Evolutionary conservation across 35 echinoderm and acorn worm genomes (phyloP), one percentile per base, ranked within the genome.

Genomic region (Amphiura filiformis): DNA sequence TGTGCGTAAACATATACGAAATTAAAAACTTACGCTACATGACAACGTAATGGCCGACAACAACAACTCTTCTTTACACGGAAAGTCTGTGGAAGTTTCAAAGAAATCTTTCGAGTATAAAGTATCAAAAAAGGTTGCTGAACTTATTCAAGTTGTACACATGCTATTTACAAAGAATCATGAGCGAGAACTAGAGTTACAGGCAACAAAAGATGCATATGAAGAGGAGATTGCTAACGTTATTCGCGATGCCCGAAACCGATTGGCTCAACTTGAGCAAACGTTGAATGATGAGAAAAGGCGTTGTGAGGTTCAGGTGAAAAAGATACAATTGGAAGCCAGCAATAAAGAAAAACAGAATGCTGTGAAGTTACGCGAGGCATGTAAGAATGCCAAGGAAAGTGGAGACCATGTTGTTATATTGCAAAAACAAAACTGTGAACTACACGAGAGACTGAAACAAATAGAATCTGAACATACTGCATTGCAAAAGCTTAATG

Each of bases 81-180:
- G n/a, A n/a, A 70, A 30, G 26, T 70, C 61, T 70, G 7, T 36
- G 26, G 37, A 64, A 81, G 35, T 84, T 35, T 65, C 44, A 3
- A 93, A 87, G 79, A 90, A 84, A 78, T 87, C 89, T 42, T 97
- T 97, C 88, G 91, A 97, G 20, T 89, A 91, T 70, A 97, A 94
- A 80, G 94, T 97, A 89, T 94, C 85, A 15, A 97, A 97, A 39
- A 97, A 97, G 78, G 95, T 97, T 41, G 92, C 95, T 36, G 95
- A 97, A 64, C 79, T 97, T 23, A 97, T 92, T 23, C 95, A 97
- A 79, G 95, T 97, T 49, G 92, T 97, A 18, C 95, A 97, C 39
- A 97, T 97, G 95, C 38, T 97, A 30, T 97, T 97, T 84, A 91
- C 89, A 35, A 93, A 90, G 49, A 97, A 93, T 39, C 95, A 97